Base-by-base conservation (phyloP, 2,113 vertebrate genomes). In the Sisor rabdophorus region DNA sequence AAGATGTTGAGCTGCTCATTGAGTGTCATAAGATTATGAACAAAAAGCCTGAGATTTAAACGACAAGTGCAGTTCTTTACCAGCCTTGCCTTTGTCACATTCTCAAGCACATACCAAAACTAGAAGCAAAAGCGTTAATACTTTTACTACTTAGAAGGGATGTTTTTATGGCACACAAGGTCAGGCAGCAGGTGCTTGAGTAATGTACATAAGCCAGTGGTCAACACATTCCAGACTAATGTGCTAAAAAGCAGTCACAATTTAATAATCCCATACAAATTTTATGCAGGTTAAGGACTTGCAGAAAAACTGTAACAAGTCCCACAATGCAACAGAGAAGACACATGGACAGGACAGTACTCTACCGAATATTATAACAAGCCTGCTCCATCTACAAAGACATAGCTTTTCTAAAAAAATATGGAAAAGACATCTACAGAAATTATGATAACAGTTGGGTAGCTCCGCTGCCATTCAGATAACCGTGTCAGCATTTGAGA, bases 141-240 rank as follows among this genome's bases (percentile, higher is more conserved):
- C 75, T 77, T 9, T 24, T 77, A 55, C 30, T 77, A 17, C 69
- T 81, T 0, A 56, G 80, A 16, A 63, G 77, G 78, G 82, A 86
- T 2, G 5, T 76, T 0, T 26, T 79, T 0, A 50, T 16, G 3
- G 73, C 40, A 65, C 79, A 82, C 56, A 84, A 81, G 11, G 80
- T 83, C 6, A 79, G 76, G 36, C 54, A 83, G 4, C 73, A 77
- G 6, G 10, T 81, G 65, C 44, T 0, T 80, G 1, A 67, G 55
- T 11, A 81, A 70, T 1, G 9, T 53, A 0, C 77, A 83, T 47
- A 82, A 72, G n/a, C 78, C 70, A 11, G 65, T 4, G 0, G 73
- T 84, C 1, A 22, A 30, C n/a, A 13, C 20, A 0, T 81, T 82
- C 3, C 73, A 79, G 20, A 82, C 73, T 3, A 44, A 44, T 0